Percentiles rank a stretch among this genome's conserved stretches.
These are phyloP conservation scores for Malurus leucopterus DNA, from an alignment of 2,797 vertebrate genomes.

Conservation along the genomic window DNA sequence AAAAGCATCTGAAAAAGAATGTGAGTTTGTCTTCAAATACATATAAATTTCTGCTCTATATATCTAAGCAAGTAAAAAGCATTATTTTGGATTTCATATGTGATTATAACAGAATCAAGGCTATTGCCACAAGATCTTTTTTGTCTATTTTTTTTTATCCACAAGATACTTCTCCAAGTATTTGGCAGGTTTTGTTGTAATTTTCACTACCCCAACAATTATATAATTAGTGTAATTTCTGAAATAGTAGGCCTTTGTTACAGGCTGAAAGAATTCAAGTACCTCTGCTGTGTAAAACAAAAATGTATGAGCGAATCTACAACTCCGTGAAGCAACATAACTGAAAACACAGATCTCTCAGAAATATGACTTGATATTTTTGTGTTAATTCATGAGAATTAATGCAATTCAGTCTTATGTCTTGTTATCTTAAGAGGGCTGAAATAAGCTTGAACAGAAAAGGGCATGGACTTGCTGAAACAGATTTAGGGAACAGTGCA, in stretches of 20 bases:
- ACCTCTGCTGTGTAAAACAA: background rate
- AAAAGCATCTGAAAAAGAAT: background rate
- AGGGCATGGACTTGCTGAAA: background rate
- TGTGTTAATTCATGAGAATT: background rate
- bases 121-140: background rate
- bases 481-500: background rate
- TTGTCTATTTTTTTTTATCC: background rate
- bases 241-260: background rate
- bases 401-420: background rate
- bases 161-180: background rate
- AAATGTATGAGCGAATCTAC: background rate
- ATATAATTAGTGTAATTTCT: background rate
- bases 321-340: background rate
- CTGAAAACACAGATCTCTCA: background rate
- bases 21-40: background rate
- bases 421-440: background rate
- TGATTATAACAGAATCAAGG: background rate
- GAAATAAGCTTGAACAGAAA: background rate
- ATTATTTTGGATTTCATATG: background rate
- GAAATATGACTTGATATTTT: background rate
- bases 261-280: background rate
- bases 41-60: background rate
- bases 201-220: background rate
- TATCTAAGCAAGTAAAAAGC: background rate
- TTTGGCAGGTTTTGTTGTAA: background rate